Conservation (phyloP, 2,888 invertebrate genomes). For the Drosophila ezoana region DNA sequence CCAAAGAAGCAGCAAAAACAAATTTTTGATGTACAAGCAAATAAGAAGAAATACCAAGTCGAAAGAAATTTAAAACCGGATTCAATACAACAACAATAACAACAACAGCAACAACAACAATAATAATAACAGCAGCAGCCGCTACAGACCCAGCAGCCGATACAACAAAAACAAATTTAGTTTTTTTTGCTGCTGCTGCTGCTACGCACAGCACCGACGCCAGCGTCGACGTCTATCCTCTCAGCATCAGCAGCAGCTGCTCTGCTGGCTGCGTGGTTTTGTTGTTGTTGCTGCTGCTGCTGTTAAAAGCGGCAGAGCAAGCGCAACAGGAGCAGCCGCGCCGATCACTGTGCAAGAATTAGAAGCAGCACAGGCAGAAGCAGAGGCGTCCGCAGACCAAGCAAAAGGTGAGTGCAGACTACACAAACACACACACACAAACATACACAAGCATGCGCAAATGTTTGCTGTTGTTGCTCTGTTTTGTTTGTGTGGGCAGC, state of each 20-base stretch:
- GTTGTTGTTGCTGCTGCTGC: constrained; percentile 24
- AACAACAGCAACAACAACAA: constrained; percentile 11
- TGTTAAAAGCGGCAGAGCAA: constrained; percentile 42
- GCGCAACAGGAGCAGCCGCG: constrained; percentile 57
- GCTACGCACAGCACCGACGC: constrained; percentile 45
- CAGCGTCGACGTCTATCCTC: constrained; percentile 38
- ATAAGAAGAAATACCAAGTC: constrained; percentile 64
- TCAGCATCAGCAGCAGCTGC: constrained; percentile 51
- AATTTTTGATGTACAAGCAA: constrained; percentile 55
- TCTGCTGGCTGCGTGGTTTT: constrained; percentile 12
- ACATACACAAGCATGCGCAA: constrained; percentile 21
- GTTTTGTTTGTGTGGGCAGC: constrained; percentile 49
- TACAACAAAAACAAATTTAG: constrained; percentile 30
- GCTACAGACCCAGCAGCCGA: constrained; percentile 25
- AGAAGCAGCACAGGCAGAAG: constrained; percentile 20
- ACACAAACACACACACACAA: constrained; percentile 7
- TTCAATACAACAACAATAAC: constrained; percentile 55
- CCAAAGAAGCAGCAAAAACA: constrained; percentile 33
- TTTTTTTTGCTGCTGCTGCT: constrained; percentile 15
- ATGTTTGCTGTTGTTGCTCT: constrained; percentile 34
- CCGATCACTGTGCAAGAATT: constrained; percentile 47
- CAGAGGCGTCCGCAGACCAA: constrained; percentile 9
- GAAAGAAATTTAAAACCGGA: constrained; percentile 77
- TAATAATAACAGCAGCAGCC: constrained; percentile 14
- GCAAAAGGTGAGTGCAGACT: constrained; percentile 41